Base-by-base conservation (phyloP, 2,888 invertebrate species). In the Drosophila heteroneura region DNA sequence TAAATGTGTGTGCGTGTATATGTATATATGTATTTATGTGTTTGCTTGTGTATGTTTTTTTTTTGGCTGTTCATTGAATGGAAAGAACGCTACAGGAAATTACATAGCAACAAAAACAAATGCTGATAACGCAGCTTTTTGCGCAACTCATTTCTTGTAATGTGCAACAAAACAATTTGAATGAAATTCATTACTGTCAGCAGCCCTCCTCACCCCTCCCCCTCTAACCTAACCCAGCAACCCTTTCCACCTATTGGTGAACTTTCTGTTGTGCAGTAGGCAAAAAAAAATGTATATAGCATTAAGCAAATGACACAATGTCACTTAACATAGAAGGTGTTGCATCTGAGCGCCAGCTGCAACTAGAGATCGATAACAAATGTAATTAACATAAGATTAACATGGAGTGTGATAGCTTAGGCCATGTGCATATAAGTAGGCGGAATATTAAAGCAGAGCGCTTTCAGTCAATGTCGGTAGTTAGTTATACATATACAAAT, bases 21-120 rank as follows among this genome's bases (percentile, higher is more conserved):
- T 59, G 47, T n/a, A 33, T 58, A n/a, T 54, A 41, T 54, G 56
- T 53, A 41, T 56, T 61, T 19, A n/a, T 22, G 37, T 51, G 39
- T 22, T 12, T 6, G 57, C 16, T 26, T 51, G n/a, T 3, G n/a
- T 30, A 19, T 5, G n/a, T 16, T 14, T 35, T 56, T 22, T 35
- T 35, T 53, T 32, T 35, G 47, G 56, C 69, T 79, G 86, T 74
- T 83, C 86, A 89, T 81, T 83, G 89, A 85, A 83, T 62, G 70
- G 66, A 47, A 47, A 47, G 78, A 71, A 73, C 64, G 76, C 70
- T 35, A 59, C 52, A 64, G 83, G 83, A 85, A 76, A 89, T 82
- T 81, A 77, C 69, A 74, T 71, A 26, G n/a, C 19, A 52, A 51
- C 9, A 53, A 53, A 14, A 32, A 51, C 32, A 61, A 82, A 64